Base-by-base conservation (phyloP, 2,113 vertebrate species). In the Mastomys natalensis region DNA sequence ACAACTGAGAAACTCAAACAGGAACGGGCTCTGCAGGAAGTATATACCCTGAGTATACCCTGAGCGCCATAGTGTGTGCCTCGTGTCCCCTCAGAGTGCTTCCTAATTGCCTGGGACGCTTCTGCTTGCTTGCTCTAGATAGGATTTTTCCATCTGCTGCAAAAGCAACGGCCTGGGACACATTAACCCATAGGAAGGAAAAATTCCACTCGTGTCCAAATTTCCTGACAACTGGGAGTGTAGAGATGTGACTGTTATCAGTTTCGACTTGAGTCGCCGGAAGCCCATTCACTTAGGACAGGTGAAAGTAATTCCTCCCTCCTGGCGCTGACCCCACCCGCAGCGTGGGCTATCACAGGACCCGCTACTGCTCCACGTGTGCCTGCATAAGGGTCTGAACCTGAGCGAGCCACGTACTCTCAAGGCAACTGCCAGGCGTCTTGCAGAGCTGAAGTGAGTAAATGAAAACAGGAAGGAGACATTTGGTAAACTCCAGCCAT, bases 161-260 rank as follows among this genome's bases (percentile, higher is more conserved):
- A 73, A 66, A 43, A 40, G 95, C 92, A 7, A 5, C 13, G 34
- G 60, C 93, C 16, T 5, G 66, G 94, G 97, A 96, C 97, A 98
- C 91, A 93, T 92, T 97, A 97, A 97, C 95, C 96, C 92, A 94
- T 48, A 70, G 24, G 86, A 64, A 97, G 76, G 84, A 97, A 97
- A 96, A 97, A 15, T 93, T 94, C 85, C 90, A 70, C 62, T 94
- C 21, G 0, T 60, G 3, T 78, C 60, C 97, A 87, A 89, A 73
- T 95, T 93, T 62, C 82, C 95, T 80, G 96, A 96, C 87, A 93
- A n/a, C 45, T 91, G 92, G 53, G 77, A 85, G 88, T 37, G 85
- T 51, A 58, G 74, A 84, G 26, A 66, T 9, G 78, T 62, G 43
- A n/a, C n/a, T 51, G 31, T 88, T 48, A 89, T 60, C 66, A 16